These are phyloP conservation scores for Cheilosia vulpina DNA, from an alignment of 2,888 invertebrate genomes.

Conservation along the genomic window DNA sequence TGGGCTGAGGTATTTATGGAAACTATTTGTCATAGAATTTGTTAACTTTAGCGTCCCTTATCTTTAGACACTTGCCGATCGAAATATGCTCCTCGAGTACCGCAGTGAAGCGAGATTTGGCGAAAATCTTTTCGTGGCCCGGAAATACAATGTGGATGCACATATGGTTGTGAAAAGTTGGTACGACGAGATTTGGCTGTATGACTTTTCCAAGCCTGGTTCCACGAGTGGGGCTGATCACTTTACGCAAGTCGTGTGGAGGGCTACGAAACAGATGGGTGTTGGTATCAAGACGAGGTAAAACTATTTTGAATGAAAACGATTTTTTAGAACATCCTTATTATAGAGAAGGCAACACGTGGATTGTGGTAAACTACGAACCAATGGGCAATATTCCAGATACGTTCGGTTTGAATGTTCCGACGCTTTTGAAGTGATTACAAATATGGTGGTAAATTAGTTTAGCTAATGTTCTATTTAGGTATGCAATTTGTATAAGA, in stretches of 20 bases:
- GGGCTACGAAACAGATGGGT: constrained; percentile 89
- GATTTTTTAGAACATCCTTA: not conserved
- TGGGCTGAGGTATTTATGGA: constrained; percentile 86
- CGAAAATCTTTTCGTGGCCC: constrained; percentile 92
- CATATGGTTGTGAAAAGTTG: constrained; percentile 91
- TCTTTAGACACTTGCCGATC: constrained; percentile 51
- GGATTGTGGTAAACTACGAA: constrained; percentile 94
- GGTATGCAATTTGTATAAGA: too few relatives aligned
- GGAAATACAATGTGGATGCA: constrained; percentile 88
- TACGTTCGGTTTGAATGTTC: constrained; percentile 84
- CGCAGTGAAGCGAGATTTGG: constrained; percentile 91
- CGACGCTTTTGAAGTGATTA: not conserved
- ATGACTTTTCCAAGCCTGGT: constrained; percentile 87
- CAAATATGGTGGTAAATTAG: not conserved
- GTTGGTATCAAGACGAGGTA: constrained; percentile 87
- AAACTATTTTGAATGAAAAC: not conserved
- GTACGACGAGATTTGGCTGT: constrained; percentile 90
- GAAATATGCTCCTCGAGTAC: constrained; percentile 85
- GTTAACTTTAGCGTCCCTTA: not conserved
- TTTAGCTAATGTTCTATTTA: not conserved
- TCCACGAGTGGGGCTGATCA: constrained; percentile 90
- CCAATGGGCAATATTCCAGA: constrained; percentile 95
- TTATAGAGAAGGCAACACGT: constrained; percentile 85
- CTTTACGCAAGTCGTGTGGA: constrained; percentile 94
- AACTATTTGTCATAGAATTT: not conserved